Evolutionary conservation across 1,140 invertebrate genomes (phyloP).

Genomic region (Homalodisca vitripennis): DNA sequence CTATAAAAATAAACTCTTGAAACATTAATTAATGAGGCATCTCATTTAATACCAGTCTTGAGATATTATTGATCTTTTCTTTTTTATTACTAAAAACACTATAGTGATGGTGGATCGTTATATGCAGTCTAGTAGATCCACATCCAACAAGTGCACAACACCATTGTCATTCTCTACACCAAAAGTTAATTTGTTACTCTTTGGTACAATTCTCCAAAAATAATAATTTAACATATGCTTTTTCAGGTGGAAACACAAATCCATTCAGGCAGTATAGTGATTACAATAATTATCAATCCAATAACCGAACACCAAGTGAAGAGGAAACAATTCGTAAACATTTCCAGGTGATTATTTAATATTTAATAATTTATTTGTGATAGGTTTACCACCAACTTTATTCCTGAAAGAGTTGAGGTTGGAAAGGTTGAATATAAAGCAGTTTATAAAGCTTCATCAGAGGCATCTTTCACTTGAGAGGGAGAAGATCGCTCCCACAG

Average conservation of each 20-base stretch:
- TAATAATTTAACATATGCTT: neutral
- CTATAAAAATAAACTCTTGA: no score
- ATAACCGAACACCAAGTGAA: neutral
- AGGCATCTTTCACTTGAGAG: conserved; percentile 1
- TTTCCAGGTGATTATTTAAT: conserved; percentile 31
- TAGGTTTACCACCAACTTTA: neutral
- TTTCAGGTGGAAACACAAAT: conserved; percentile 28
- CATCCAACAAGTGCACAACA: neutral
- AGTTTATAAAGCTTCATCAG: neutral
- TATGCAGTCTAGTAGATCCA: neutral
- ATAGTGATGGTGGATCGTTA: neutral
- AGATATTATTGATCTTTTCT: neutral
- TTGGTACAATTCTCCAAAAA: no score
- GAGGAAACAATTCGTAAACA: conserved; percentile 37
- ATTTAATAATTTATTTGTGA: neutral
- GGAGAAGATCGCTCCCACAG: neutral
- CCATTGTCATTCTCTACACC: neutral
- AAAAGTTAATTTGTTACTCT: neutral
- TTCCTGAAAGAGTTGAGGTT: neutral
- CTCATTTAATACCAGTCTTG: no score
- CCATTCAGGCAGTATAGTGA: conserved; percentile 27
- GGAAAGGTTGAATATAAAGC: neutral
- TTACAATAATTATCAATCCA: conserved; percentile 21
- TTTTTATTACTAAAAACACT: neutral
- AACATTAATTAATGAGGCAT: no score